Evolutionary conservation across 2,888 invertebrate genomes (phyloP), one percentile per base, ranked within the genome.

Genomic region (Choristoneura rosaceana): DNA sequence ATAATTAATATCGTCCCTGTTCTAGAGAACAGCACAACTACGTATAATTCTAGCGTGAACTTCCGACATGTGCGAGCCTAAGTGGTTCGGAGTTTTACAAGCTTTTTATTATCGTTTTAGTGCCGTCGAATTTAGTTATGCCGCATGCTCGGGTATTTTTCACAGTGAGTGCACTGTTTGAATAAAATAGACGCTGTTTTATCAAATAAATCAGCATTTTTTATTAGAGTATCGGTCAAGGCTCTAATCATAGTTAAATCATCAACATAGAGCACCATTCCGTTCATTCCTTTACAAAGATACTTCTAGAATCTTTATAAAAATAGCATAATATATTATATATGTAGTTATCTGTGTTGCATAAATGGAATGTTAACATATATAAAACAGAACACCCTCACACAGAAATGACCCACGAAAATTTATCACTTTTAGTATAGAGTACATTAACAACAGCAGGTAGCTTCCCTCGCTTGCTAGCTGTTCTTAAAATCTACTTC

Each of bases 71-170:
- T 47, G 55, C 58, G 45, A 33, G 25, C 58, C 55, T 63, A 63
- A 67, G 67, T 67, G 67, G 62, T 71, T 50, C 71, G 45, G 55
- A 15, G 62, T 58, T 68, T 63, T 58, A 71, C 52, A 47, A 34
- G n/a, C n/a, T 41, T 63, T 71, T 68, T 71, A 63, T 66, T 59
- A 41, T 68, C 62, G 71, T 71, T 71, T 71, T 68, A 71, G 43
- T 62, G 38, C 45, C 55, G 71, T 55, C 61, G 45, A 71, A 67
- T 61, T 62, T 55, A 67, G 71, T 71, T 71, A 38, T 25, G 34
- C 43, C 52, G 45, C 61, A 34, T 67, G 14, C 55, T 61, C 55
- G 45, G 25, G 70, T 52, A 50, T 43, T 61, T 59, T 55, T 66
- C 52, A 67, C n/a, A 43, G 61, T n/a, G 15, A 33, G 52, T 66